These are phyloP conservation scores for Agapornis roseicollis DNA, from an alignment of 2,113 vertebrate species.

Conservation along the genomic window DNA sequence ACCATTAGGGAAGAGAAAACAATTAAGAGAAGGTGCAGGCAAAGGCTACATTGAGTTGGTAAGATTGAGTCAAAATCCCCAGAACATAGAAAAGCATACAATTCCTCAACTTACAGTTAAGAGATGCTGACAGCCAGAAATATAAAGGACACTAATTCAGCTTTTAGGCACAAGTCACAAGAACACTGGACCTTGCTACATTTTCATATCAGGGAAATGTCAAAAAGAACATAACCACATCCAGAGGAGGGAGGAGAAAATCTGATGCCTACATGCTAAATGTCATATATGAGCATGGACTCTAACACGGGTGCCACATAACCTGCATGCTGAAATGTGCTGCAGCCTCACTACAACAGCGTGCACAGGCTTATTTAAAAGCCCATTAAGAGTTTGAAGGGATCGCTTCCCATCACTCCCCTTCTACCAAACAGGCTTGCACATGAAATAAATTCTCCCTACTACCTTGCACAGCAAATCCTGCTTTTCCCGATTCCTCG, in stretches of 20 bases:
- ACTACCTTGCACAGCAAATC: not conserved
- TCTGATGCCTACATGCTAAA: not conserved
- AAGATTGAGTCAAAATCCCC: not conserved
- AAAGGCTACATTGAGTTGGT: not conserved
- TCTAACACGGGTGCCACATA: not conserved
- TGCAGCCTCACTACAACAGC: not conserved
- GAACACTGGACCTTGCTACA: not conserved
- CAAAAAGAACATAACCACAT: slow-evolving; percentile 46
- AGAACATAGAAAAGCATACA: not conserved
- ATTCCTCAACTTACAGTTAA: not conserved
- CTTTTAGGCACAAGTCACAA: not conserved
- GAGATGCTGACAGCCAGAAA: not conserved
- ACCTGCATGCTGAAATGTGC: not conserved
- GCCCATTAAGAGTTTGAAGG: not conserved
- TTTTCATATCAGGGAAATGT: slow-evolving; percentile 45
- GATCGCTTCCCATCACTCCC: not conserved
- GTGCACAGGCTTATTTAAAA: not conserved
- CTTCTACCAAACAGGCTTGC: not conserved
- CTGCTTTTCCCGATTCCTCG: not conserved
- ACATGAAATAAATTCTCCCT: not conserved
- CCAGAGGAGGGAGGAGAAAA: slow-evolving; percentile 3
- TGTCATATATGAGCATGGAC: slow-evolving; percentile 45
- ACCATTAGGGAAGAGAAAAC: not conserved
- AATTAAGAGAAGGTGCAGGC: not conserved
- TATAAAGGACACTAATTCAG: not conserved